These are phyloP conservation scores for Oryzias celebensis DNA, from an alignment of 2,113 vertebrate species.

Conservation along the genomic window DNA sequence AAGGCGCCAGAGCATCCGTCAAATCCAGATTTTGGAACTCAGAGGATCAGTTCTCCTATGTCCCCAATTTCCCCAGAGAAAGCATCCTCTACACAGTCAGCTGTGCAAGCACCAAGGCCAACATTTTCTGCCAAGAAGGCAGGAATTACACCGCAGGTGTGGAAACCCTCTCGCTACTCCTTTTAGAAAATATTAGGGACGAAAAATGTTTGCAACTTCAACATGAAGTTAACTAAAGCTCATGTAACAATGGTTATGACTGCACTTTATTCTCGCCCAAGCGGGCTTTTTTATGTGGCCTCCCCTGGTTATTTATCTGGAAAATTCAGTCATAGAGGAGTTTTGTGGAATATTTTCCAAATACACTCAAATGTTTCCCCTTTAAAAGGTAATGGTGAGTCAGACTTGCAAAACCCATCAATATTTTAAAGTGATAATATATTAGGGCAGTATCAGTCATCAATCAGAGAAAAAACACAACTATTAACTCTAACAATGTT, in stretches of 20 bases:
- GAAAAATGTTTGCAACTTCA: neutral
- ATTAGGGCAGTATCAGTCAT: too few relatives aligned
- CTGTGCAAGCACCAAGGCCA: conserved; percentile 86
- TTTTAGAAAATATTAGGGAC: conserved; percentile 68
- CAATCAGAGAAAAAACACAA: too few relatives aligned
- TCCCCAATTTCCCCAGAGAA: conserved; percentile 69
- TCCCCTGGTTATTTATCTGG: conserved; percentile 3
- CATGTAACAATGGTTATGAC: conserved; percentile 2
- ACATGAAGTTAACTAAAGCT: conserved; percentile 6
- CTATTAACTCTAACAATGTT: too few relatives aligned
- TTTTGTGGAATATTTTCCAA: too few relatives aligned
- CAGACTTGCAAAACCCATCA: too few relatives aligned
- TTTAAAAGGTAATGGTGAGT: too few relatives aligned
- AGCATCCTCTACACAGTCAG: conserved; percentile 78
- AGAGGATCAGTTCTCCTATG: conserved; percentile 74
- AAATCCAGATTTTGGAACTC: conserved; percentile 31
- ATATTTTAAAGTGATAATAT: too few relatives aligned
- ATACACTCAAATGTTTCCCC: too few relatives aligned
- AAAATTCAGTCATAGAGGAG: neutral
- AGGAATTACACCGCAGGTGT: conserved; percentile 96
- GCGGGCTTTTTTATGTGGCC: conserved; percentile 19
- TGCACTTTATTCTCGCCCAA: conserved; percentile 19
- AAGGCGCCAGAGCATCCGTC: conserved; percentile 48
- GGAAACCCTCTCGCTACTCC: conserved; percentile 90
- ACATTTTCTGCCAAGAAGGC: conserved; percentile 91